phyloP scores from a whole-genome alignment of 2,797 vertebrate genomes.

The Rhynchonycteris naso region DNA sequence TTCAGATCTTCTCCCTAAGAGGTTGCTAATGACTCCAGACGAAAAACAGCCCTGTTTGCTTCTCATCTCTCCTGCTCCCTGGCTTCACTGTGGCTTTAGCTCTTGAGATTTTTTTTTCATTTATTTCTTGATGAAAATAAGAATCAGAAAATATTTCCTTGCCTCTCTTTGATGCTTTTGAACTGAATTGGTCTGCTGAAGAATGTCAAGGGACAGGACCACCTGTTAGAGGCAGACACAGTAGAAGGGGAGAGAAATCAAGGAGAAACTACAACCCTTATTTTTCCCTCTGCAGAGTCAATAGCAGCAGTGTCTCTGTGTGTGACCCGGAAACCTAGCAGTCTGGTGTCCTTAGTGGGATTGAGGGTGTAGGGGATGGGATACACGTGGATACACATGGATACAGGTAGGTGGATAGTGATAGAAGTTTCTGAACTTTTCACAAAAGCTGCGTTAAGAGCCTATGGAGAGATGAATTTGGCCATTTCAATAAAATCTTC shows the following conservation, averaged over 20 bases:
- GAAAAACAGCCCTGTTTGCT: neutral
- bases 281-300: neutral
- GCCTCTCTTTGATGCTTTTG: conserved; percentile 24
- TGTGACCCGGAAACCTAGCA: neutral
- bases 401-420: neutral
- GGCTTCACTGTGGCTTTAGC: neutral
- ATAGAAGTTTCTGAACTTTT: conserved; percentile 37
- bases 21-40: neutral
- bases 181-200: conserved; percentile 54
- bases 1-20: neutral
- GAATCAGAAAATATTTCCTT: conserved; percentile 36
- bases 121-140: conserved; percentile 63
- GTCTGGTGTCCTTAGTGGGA: neutral
- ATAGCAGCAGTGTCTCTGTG: neutral
- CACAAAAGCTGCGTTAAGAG: conserved; percentile 47
- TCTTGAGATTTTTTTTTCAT: conserved; percentile 3
- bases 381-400: neutral
- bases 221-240: conserved; percentile 57
- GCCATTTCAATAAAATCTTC: neutral
- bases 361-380: neutral
- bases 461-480: neutral
- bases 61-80: conserved; percentile 17
- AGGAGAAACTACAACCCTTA: neutral
- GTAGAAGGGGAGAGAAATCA: neutral
- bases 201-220: neutral